phyloP scores from a whole-genome alignment of 2,888 invertebrate species.

The Pandemis corylana region DNA sequence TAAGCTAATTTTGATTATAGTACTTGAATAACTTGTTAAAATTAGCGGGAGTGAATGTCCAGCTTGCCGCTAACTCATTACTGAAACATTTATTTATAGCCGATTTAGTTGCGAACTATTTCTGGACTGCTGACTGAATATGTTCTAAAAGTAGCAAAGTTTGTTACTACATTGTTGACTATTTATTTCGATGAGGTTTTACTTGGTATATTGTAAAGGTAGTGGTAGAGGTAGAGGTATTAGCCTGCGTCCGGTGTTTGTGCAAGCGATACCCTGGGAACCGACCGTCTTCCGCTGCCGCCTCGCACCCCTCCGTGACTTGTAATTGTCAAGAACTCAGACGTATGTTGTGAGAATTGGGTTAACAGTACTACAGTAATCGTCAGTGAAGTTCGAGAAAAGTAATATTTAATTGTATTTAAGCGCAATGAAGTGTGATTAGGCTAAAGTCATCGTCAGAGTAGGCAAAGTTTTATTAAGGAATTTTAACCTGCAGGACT shows the following conservation, averaged over 20 bases:
- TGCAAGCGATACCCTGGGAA: slow-evolving; percentile 83
- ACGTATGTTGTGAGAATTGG: slow-evolving; percentile 4
- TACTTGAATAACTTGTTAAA: background rate
- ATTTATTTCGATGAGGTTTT: slow-evolving; percentile 41
- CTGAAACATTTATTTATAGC: slow-evolving; percentile 1
- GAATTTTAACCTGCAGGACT: background rate
- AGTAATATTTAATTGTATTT: background rate
- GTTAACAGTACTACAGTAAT: background rate
- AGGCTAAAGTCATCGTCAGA: background rate
- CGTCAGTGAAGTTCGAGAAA: background rate
- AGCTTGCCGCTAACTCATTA: background rate
- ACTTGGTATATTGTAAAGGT: slow-evolving; percentile 21
- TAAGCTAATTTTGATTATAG: background rate
- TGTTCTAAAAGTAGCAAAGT: background rate
- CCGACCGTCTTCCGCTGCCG: slow-evolving; percentile 71
- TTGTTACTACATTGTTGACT: background rate
- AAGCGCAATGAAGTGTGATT: background rate
- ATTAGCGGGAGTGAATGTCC: background rate
- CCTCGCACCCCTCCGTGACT: slow-evolving; percentile 55
- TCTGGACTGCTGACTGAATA: background rate
- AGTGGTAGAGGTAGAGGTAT: slow-evolving; percentile 51
- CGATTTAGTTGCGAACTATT: background rate
- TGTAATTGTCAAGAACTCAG: slow-evolving; percentile 50
- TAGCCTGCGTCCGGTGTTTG: slow-evolving; percentile 74
- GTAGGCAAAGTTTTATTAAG: background rate